Evolutionary conservation across 2,113 vertebrate genomes (phyloP), one percentile per base, ranked within the genome.

Genomic region (Ictalurus furcatus): DNA sequence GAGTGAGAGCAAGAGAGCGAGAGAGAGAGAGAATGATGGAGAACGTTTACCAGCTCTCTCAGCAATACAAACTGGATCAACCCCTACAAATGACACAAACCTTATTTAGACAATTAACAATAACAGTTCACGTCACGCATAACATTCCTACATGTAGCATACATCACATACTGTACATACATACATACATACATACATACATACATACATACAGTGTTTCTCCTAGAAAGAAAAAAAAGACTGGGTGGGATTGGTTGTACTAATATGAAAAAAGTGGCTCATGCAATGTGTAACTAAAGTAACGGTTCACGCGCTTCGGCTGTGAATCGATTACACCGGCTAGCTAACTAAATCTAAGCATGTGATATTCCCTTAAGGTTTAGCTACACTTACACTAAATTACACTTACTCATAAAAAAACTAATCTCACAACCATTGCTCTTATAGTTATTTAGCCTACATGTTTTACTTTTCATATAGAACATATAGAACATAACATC

Each of bases 51-150:
- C 94, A 96, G 94, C 94, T 96, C 95, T 92, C 95, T 93, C 94
- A n/a, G 93, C 93, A 96, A 95, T 92, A 96, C 95, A 92, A 96
- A 94, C 95, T 95, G 94, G 93, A 94, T 94, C 96, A 96, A 95
- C 28, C 94, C 95, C 96, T 96, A 96, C 91, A 95, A 96, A 93
- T 92, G 92, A 95, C 87, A 95, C 88, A 94, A 74, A 92, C 83
- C 90, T 90, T 71, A 90, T 94, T 93, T 92, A 93, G 83, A 85
- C 48, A 88, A 48, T 52, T 65, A 90, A 56, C 87, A 90, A 91
- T 86, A 76, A 79, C 19, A 92, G 44, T 89, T 79, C 65, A 86
- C 67, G 83, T 40, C 13, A 92, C 54, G 44, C 37, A 16, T 67
- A 85, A 56, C 73, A 56, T 65, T 85, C 23, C n/a, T 21, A 19